Base-by-base conservation (phyloP, 1,140 invertebrate genomes). In the Spodoptera litura region DNA sequence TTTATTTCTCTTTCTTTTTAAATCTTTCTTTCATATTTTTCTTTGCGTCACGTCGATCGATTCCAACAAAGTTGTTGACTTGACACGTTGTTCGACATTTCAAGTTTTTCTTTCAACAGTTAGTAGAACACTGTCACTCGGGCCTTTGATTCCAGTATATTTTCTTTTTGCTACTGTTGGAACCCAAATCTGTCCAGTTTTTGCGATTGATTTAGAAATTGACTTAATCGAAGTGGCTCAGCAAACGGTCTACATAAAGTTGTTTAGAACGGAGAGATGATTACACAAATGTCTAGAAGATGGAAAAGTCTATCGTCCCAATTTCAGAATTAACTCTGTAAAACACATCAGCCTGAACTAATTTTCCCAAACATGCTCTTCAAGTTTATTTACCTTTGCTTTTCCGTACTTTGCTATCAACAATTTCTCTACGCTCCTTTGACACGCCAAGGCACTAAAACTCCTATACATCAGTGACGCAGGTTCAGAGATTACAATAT, bases 1-100 rank as follows among this genome's bases (percentile, higher is more conserved):
- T 51, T 71, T 71, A 38, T 71, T 71, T 56, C 68, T 44, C 52
- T 71, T 71, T 71, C 68, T 71, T 53, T 71, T 31, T 31, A 70
- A 20, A 53, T 53, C 52, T 15, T 15, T 12, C 27, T 71, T 71
- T 71, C 38, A 56, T 71, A 55, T 71, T 71, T 52, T 56, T 20
- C 25, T 70, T 27, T 31, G 5, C 25, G 38, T 44, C 66, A 38
- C n/a, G 68, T 71, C 38, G n/a, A 52, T 55, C n/a, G 25, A 20
- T 56, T 9, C 25, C 53, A 71, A 52, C 68, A 38, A 31, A 15
- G 31, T 56, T 44, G 4, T 13, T 56, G 15, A n/a, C 66, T 70
- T 31, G 49, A 31, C 12, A 27, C 64, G 64, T 51, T 51, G 25
- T 12, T 20, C 20, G 38, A 49, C 38, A 66, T 66, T 49, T 70